These are phyloP conservation scores for Julus scandinavius DNA, from an alignment of 2,888 invertebrate species.

Conservation along the genomic window DNA sequence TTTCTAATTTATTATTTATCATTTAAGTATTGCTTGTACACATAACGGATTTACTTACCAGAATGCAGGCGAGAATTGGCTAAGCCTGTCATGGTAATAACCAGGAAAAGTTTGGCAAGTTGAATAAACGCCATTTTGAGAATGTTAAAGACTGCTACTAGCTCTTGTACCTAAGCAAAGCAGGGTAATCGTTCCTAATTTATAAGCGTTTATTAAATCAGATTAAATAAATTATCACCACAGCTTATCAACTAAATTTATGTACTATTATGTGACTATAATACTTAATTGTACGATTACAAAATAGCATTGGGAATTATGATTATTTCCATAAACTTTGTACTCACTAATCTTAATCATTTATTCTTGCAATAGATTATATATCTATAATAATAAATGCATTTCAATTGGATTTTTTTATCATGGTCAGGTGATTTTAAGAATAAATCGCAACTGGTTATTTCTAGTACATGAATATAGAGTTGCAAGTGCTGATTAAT, in stretches of 20 bases:
- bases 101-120: neutral
- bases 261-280: neutral
- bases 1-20: neutral
- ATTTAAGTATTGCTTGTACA: neutral
- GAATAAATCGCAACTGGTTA: neutral
- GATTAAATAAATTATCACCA: neutral
- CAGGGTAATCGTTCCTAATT: neutral
- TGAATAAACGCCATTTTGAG: neutral
- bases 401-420: neutral
- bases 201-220: conserved; percentile 18
- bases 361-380: neutral
- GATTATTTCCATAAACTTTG: neutral
- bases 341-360: neutral
- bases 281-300: neutral
- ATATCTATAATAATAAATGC: neutral
- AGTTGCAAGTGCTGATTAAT: neutral
- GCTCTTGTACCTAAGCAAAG: neutral
- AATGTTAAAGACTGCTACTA: neutral
- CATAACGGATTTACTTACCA: neutral
- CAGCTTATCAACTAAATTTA: neutral
- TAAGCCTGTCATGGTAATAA: neutral
- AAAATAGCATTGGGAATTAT: conserved; percentile 10
- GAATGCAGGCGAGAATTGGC: neutral
- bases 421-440: conserved; percentile 5
- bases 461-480: neutral